Base-by-base conservation (phyloP, 2,888 invertebrate species). In the Dryocosmus kuriphilus region DNA sequence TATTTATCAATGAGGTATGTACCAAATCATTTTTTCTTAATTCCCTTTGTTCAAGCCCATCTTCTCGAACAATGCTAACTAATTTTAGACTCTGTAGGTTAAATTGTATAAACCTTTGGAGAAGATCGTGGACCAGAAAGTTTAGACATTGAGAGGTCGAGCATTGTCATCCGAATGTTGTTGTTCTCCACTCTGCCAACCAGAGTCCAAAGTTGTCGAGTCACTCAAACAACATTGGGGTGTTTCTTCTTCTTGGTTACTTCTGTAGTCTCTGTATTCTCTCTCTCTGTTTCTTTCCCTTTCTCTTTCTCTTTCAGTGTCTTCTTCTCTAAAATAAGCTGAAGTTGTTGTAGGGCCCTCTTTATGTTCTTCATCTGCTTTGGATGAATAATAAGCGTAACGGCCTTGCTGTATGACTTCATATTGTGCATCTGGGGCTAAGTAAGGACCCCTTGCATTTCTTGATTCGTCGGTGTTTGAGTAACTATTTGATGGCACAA, bases 141-240 rank as follows among this genome's bases (percentile, higher is more conserved):
- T 88, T 88, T 83, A 91, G 76, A 91, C 90, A 75, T 91, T 90
- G 14, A 91, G 89, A 2, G 89, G 90, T 63, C 89, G 88, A 65
- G 88, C 87, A 32, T 86, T 88, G 62, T 91, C 90, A 14, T 89
- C 88, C 16, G 88, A 87, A 77, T 88, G 88, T 38, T 87, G 84
- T n/a, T 88, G 87, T 60, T 89, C 89, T 0, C 94, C 95, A 84
- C 94, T 95, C 81, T 95, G 95, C 95, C 95, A 95, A 0, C 95
- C 95, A 0, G 95, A 94, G 83, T 95, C 95, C 92, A 95, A 94
- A 0, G 95, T 95, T 61, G 93, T 93, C 0, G 94, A 93, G 67
- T 94, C 94, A 82, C 93, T 94, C 75, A 93, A 92, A 63, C 94
- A 94, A 79, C 94, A 93, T 77, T 93, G 93, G 30, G 1, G 91